phyloP scores from a whole-genome alignment of 2,113 vertebrate genomes.

The Misgurnus mizolepis region DNA sequence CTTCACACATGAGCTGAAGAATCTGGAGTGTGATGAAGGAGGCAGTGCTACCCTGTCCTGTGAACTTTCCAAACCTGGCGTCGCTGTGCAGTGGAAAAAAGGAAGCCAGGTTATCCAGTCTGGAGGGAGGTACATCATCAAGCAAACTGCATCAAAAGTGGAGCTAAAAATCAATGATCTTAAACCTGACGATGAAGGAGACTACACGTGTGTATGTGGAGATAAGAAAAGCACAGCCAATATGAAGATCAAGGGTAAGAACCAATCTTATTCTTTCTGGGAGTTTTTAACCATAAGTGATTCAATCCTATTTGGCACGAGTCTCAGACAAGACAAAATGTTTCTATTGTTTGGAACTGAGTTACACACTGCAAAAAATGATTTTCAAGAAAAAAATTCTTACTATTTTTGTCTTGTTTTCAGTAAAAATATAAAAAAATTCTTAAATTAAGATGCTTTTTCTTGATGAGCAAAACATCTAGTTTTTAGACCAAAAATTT shows the following conservation, averaged over 20 bases:
- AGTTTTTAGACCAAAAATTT: too few species aligned
- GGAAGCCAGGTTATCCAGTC: conserved; percentile 69
- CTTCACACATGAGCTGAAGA: conserved; percentile 73
- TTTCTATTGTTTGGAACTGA: too few species aligned
- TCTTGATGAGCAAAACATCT: too few species aligned
- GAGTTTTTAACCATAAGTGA: neutral
- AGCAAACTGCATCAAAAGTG: conserved; percentile 62
- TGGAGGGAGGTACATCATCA: conserved; percentile 71
- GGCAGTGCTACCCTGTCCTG: conserved; percentile 71
- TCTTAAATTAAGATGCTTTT: too few species aligned
- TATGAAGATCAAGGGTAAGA: conserved; percentile 73
- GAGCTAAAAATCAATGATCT: conserved; percentile 77
- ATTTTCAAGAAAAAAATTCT: too few species aligned
- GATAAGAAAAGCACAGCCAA: conserved; percentile 74
- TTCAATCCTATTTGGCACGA: neutral
- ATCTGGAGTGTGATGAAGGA: conserved; percentile 74
- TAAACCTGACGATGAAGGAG: conserved; percentile 72
- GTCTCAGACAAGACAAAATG: too few species aligned
- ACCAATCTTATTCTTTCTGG: neutral
- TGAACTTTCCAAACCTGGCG: conserved; percentile 73
- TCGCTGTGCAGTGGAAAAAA: conserved; percentile 79
- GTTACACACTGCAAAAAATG: too few species aligned
- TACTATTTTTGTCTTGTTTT: too few species aligned
- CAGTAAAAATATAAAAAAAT: too few species aligned
- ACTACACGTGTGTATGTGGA: conserved; percentile 73